Conservation (phyloP, 2,797 vertebrate genomes). For the Oreochromis grahami region DNA sequence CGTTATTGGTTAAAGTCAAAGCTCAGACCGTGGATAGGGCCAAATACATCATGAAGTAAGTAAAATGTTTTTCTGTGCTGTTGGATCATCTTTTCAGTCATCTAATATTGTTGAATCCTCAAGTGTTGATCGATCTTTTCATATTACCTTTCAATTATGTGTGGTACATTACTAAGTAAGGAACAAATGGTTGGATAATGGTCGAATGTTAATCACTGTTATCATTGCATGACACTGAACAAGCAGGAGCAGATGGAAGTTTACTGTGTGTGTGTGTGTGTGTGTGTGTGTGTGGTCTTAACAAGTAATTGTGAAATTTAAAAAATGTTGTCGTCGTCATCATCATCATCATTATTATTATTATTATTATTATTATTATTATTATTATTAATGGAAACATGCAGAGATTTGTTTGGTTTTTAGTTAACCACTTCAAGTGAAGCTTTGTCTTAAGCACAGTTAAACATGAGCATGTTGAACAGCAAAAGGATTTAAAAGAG, state of each 20-base stretch:
- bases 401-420: neutral
- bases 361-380: rapidly evolving
- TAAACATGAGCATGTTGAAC: neutral
- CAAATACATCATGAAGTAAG: constrained; percentile 99
- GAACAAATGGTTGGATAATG: neutral
- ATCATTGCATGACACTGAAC: neutral
- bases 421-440: neutral
- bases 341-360: neutral
- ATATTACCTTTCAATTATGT: neutral
- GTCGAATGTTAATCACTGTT: neutral
- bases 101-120: neutral
- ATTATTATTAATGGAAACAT: neutral
- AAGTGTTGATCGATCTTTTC: neutral
- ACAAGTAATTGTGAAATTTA: neutral
- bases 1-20: constrained; percentile 96
- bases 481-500: neutral
- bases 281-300: neutral
- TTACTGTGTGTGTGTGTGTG: neutral
- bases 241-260: neutral
- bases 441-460: neutral
- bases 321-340: neutral
- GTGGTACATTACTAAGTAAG: neutral
- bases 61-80: constrained; percentile 8
- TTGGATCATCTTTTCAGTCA: neutral
- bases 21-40: constrained; percentile 97